phyloP scores from a whole-genome alignment of 2,888 invertebrate genomes.

The Platycheirus rosarum region DNA sequence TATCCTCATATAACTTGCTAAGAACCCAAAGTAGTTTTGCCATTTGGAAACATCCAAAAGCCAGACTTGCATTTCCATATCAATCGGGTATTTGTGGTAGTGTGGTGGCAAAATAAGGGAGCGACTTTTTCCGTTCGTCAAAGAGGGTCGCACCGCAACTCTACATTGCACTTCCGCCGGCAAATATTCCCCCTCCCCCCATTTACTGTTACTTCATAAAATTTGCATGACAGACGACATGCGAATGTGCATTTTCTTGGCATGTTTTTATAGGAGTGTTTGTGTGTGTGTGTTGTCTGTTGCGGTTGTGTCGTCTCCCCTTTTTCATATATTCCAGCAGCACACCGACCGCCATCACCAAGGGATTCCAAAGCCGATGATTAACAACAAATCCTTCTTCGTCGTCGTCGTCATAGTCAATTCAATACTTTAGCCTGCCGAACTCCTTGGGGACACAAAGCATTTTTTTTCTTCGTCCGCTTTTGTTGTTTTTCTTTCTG shows the following conservation, averaged over 20 bases:
- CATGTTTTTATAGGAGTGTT: constrained; percentile 3
- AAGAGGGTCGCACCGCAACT: not conserved
- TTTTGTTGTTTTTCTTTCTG: constrained; percentile 1
- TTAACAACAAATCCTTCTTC: constrained; percentile 62
- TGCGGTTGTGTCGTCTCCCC: constrained; percentile 17
- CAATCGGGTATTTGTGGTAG: constrained; percentile 7
- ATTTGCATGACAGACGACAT: constrained; percentile 68
- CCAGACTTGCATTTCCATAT: constrained; percentile 20
- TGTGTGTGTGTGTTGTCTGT: not conserved
- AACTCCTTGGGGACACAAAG: constrained; percentile 53
- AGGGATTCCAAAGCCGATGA: constrained; percentile 49
- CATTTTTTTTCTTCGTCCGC: constrained; percentile 19
- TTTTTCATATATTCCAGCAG: constrained; percentile 4
- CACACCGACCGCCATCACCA: not conserved
- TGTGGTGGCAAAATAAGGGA: not conserved
- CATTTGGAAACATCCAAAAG: not conserved
- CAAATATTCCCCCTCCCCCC: not conserved
- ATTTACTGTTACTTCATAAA: constrained; percentile 55
- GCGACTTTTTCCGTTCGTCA: not conserved
- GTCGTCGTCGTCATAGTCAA: constrained; percentile 33
- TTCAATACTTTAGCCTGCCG: constrained; percentile 37
- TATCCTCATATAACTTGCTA: not conserved
- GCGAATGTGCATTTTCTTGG: constrained; percentile 53
- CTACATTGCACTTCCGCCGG: constrained; percentile 6
- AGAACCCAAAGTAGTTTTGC: not conserved